Conservation (phyloP, 2,113 vertebrate species). For the Oostethus manadensis region DNA sequence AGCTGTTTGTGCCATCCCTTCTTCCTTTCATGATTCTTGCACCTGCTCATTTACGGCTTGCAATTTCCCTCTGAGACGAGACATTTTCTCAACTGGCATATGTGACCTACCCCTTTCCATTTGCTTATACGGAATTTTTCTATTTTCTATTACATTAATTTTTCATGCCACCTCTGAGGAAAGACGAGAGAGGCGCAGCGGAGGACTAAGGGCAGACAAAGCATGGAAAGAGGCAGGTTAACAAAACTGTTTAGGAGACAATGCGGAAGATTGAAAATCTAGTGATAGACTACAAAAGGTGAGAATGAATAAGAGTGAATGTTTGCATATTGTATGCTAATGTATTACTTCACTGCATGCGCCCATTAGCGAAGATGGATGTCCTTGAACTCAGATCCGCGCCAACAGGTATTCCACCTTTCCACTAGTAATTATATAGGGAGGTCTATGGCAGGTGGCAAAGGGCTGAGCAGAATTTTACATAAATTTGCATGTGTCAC, state of each 20-base stretch:
- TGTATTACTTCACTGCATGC: slow-evolving; percentile 18
- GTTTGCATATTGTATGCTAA: slow-evolving; percentile 6
- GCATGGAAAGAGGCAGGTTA: not conserved
- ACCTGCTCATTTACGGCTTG: not conserved
- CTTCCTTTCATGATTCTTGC: not conserved
- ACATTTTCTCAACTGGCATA: slow-evolving; percentile 9
- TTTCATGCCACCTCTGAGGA: slow-evolving; percentile 23
- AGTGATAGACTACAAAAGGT: not conserved
- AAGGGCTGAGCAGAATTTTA: slow-evolving; percentile 47
- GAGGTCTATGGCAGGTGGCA: slow-evolving; percentile 54
- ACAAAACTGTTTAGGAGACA: too few relatives aligned
- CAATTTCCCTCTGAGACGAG: not conserved
- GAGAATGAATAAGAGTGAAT: slow-evolving; percentile 2
- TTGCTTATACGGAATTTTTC: slow-evolving; percentile 3
- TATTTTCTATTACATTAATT: slow-evolving; percentile 26
- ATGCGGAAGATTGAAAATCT: too few relatives aligned
- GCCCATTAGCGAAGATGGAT: slow-evolving; percentile 47
- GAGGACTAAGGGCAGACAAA: not conserved
- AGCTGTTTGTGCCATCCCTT: not conserved
- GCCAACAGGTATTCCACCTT: slow-evolving; percentile 57
- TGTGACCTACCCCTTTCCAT: slow-evolving; percentile 1
- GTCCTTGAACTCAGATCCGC: slow-evolving; percentile 54
- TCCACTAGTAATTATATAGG: slow-evolving; percentile 61
- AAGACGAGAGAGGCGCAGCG: not conserved
- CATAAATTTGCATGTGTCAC: slow-evolving; percentile 73